These are phyloP conservation scores for Crotalus helleri DNA, from an alignment of 2,113 vertebrate genomes.

Conservation along the genomic window DNA sequence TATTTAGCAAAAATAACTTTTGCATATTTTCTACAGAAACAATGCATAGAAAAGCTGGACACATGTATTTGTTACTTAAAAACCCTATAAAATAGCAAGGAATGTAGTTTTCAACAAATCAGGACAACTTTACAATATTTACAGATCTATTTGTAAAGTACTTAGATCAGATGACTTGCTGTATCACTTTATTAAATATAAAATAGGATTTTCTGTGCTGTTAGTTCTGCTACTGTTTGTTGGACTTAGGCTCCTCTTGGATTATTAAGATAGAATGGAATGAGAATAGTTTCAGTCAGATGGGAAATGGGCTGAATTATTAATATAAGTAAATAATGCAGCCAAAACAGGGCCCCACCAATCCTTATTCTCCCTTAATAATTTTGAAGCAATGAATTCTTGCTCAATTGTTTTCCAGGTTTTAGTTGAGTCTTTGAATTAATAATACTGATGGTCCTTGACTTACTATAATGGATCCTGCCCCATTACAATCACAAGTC, in stretches of 20 bases:
- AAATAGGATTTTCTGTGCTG: neutral
- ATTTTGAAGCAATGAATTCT: neutral
- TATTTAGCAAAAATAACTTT: constrained; percentile 52
- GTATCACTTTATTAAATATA: neutral
- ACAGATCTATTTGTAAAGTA: neutral
- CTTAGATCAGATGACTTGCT: neutral
- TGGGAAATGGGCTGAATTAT: neutral
- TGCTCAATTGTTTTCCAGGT: neutral
- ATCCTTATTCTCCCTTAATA: neutral
- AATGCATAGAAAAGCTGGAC: constrained; percentile 43
- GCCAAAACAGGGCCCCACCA: neutral
- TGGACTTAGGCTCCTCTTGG: neutral
- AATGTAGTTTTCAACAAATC: constrained; percentile 11
- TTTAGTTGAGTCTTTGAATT: neutral
- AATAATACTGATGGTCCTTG: neutral
- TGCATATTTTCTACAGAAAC: constrained; percentile 33
- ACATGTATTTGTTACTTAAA: constrained; percentile 40
- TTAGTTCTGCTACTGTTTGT: neutral
- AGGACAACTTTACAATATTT: neutral
- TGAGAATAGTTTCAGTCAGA: neutral
- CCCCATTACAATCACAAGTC: neutral
- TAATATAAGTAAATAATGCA: neutral
- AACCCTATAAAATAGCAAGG: constrained; percentile 11
- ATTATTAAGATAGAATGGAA: neutral
- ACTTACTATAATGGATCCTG: neutral